Percentiles rank a stretch among this genome's conserved stretches.
Evolutionary conservation across 2,888 invertebrate species (phyloP).

Genomic region (Ypsolopha sequella): DNA sequence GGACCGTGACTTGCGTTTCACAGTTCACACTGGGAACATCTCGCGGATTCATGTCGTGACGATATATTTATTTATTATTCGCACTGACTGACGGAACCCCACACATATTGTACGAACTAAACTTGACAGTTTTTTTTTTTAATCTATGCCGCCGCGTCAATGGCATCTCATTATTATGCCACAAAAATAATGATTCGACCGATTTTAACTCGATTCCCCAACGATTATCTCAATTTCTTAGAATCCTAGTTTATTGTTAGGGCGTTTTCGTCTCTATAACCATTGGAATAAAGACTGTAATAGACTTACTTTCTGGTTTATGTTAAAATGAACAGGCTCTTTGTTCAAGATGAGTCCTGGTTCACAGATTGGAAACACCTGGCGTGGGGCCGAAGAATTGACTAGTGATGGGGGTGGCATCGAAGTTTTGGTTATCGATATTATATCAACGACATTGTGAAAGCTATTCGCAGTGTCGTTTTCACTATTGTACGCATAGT

Average conservation of each 20-base stretch:
- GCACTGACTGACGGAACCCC: not conserved
- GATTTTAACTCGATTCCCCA: conserved; percentile 22
- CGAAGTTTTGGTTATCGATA: too few species aligned
- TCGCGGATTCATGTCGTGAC: too few species aligned
- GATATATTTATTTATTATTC: too few species aligned
- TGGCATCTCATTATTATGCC: conserved; percentile 52
- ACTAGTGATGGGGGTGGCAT: not conserved
- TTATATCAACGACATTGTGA: too few species aligned
- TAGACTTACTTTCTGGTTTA: too few species aligned
- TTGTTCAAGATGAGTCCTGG: conserved; percentile 26
- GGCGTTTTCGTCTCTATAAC: conserved; percentile 3
- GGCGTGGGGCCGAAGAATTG: conserved; percentile 20
- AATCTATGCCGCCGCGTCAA: conserved; percentile 30
- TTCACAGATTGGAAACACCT: conserved; percentile 37
- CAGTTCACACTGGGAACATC: too few species aligned
- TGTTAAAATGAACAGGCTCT: conserved; percentile 19
- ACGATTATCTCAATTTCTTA: conserved; percentile 45
- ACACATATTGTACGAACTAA: conserved; percentile 1
- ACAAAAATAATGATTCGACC: conserved; percentile 45
- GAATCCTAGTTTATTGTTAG: conserved; percentile 35
- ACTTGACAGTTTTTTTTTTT: conserved; percentile 11
- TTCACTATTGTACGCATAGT: too few species aligned
- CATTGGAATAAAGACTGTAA: too few species aligned
- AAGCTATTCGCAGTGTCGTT: too few species aligned
- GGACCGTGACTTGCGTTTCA: too few species aligned